Conservation (phyloP, 2,113 vertebrate species). For the Ophiodon elongatus region DNA sequence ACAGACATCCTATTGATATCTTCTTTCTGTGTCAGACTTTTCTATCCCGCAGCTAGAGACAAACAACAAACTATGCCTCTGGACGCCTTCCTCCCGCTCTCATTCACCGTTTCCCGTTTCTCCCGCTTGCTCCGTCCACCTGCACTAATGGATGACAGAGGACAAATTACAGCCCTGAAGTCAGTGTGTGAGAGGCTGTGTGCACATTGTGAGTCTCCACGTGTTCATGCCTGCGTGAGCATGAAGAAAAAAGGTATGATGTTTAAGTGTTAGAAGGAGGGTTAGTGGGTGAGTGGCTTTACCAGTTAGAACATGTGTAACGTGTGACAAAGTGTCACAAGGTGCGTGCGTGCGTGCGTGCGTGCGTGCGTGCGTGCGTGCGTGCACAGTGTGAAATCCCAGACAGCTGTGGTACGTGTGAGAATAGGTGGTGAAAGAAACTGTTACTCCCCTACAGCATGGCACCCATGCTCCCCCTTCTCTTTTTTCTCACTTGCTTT, state of each 20-base stretch:
- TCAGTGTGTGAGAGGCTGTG: conserved; percentile 23
- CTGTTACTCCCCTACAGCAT: conserved; percentile 1
- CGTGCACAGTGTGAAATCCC: conserved; percentile 44
- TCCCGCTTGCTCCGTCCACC: conserved; percentile 46
- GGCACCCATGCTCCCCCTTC: background rate
- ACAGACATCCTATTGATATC: conserved; percentile 15
- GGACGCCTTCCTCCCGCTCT: conserved; percentile 32
- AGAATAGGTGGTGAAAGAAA: conserved; percentile 37
- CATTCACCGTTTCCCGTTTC: conserved; percentile 38
- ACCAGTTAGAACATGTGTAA: conserved; percentile 58
- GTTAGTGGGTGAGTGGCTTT: conserved; percentile 35
- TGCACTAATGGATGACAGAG: conserved; percentile 63
- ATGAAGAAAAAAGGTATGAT: conserved; percentile 42
- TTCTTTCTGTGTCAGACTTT: conserved; percentile 24
- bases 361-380: conserved; percentile 18
- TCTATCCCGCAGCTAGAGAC: conserved; percentile 33
- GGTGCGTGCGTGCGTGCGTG: background rate
- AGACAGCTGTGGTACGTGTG: conserved; percentile 46
- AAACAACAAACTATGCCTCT: conserved; percentile 18
- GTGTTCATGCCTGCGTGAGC: conserved; percentile 24
- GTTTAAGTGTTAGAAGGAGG: conserved; percentile 38
- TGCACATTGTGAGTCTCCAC: conserved; percentile 2
- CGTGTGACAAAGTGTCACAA: conserved; percentile 34
- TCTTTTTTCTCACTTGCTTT: background rate
- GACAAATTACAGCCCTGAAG: conserved; percentile 63